phyloP scores from a whole-genome alignment of 1,140 invertebrate genomes.

The Diprion similis region DNA sequence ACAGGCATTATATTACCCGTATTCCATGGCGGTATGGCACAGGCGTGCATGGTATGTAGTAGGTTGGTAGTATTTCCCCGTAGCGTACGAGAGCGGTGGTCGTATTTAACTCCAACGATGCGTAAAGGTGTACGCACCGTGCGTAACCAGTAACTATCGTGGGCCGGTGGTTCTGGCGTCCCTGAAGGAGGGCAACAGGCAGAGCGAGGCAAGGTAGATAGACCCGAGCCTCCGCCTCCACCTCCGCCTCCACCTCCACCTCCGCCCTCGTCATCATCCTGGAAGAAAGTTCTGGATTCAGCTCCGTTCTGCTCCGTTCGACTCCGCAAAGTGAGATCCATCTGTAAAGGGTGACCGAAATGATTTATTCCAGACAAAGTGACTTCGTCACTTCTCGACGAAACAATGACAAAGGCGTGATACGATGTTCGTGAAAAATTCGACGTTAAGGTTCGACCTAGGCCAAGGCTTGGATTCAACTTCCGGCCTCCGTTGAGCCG shows the following conservation, averaged over 20 bases:
- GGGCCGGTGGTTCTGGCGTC: neutral
- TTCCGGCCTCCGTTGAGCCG: neutral
- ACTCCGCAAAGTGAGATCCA: too few relatives aligned
- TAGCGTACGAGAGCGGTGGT: neutral
- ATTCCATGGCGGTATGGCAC: too few relatives aligned
- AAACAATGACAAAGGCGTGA: too few relatives aligned
- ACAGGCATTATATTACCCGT: too few relatives aligned
- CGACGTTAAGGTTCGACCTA: neutral
- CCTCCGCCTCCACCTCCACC: too few relatives aligned
- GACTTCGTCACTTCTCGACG: too few relatives aligned
- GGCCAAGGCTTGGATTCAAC: neutral
- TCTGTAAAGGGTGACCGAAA: too few relatives aligned
- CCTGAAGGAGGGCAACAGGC: neutral
- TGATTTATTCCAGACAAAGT: too few relatives aligned
- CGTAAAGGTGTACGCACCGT: neutral
- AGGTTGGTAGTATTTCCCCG: neutral
- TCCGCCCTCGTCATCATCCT: neutral
- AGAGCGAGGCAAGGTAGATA: neutral
- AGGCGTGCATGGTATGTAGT: neutral
- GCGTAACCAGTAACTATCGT: neutral
- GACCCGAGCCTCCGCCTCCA: too few relatives aligned
- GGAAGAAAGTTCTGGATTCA: neutral
- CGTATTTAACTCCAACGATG: conserved; percentile 7
- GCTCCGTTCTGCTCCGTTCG: neutral
- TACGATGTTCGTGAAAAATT: neutral